Conservation (phyloP, 2,888 invertebrate species). For the Caenorhabditis doughertyi region DNA sequence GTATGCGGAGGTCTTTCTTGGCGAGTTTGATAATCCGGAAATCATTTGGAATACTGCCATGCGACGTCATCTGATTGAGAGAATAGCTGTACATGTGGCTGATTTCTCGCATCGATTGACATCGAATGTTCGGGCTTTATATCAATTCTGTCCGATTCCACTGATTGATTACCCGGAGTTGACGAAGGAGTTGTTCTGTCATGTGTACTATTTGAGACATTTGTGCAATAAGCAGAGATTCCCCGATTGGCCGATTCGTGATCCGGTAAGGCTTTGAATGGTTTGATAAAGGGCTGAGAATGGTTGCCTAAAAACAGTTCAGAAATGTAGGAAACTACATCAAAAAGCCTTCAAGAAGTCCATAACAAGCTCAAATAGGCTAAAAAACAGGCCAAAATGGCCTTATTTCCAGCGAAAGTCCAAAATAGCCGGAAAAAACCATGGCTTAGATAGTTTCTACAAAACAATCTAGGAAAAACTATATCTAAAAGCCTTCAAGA, state of each 20-base stretch:
- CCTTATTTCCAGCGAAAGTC: no score
- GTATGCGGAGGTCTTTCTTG: constrained; percentile 93
- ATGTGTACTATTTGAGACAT: constrained; percentile 97
- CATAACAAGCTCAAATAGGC: no score
- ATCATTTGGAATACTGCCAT: constrained; percentile 99
- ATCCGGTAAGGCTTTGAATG: constrained; percentile 87
- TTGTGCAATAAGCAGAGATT: constrained; percentile 92
- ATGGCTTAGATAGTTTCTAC: no score
- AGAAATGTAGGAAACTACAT: no score
- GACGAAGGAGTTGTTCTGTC: constrained; percentile 97
- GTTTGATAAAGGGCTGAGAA: no score
- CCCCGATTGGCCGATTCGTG: constrained; percentile 97
- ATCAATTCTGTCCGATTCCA: constrained; percentile 81
- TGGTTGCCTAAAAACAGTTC: no score
- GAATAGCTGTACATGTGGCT: constrained; percentile 96
- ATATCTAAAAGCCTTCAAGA: no score
- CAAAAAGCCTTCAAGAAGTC: no score
- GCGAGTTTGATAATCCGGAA: constrained; percentile 99
- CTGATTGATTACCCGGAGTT: constrained; percentile 86
- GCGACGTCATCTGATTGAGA: constrained; percentile 96
- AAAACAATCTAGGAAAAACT: no score
- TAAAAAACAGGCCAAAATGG: no score
- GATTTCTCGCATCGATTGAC: constrained; percentile 96
- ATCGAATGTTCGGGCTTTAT: constrained; percentile 89
- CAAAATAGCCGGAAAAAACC: no score